Evolutionary conservation across 2,797 vertebrate species (phyloP).

Genomic region (Craterocephalus amniculus): DNA sequence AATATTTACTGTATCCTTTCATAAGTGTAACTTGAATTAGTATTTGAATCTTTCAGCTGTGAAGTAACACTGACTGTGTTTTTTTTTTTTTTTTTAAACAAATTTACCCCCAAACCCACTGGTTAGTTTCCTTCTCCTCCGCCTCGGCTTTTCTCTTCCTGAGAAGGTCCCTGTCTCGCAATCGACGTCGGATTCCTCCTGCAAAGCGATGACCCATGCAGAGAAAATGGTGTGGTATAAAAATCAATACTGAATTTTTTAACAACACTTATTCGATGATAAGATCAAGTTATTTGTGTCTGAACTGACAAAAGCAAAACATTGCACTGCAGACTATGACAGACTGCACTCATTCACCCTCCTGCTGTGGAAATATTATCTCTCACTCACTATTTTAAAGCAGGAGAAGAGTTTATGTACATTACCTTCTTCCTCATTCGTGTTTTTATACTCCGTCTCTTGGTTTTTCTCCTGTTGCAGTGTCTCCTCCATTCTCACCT

Average conservation of each 20-base stretch:
- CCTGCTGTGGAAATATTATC: neutral
- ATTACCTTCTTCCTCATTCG: conserved; percentile 79
- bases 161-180: conserved; percentile 91
- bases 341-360: conserved; percentile 14
- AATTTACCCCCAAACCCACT: conserved; percentile 90
- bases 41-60: neutral
- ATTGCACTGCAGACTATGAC: conserved; percentile 3
- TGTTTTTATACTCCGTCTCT: conserved; percentile 57
- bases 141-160: conserved; percentile 91
- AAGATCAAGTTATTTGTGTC: conserved; percentile 6
- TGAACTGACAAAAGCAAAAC: conserved; percentile 1
- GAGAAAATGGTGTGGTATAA: conserved; percentile 3
- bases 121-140: conserved; percentile 85
- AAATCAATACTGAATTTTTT: conserved; percentile 8
- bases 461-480: conserved; percentile 57
- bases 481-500: conserved; percentile 85
- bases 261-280: neutral
- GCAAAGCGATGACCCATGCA: conserved; percentile 47
- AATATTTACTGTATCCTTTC: neutral
- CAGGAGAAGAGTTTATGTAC: neutral
- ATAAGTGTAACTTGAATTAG: conserved; percentile 4
- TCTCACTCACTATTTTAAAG: neutral
- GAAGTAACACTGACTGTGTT: conserved; percentile 18
- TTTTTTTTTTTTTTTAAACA: conserved; percentile 20
- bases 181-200: conserved; percentile 80